Evolutionary conservation across 35 echinoderm and acorn worm genomes (phyloP), one percentile per base, ranked within the genome.

Genomic region (Heliocidaris erythrogramma): DNA sequence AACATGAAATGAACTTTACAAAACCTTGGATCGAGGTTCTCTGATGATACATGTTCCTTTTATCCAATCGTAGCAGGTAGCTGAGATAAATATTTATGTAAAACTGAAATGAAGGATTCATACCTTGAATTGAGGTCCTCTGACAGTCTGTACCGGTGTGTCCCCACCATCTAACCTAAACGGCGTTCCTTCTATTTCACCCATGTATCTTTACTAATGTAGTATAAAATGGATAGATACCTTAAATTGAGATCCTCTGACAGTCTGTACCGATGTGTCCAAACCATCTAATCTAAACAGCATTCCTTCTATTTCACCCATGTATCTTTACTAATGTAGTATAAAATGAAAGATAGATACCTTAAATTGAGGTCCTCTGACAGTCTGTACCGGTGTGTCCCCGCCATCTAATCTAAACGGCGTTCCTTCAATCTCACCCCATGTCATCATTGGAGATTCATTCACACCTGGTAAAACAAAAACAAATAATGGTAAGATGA

Each of bases 371-470:
- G 97, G 96, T 85, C 97, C 97, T 35, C 95, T 50, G 12, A 52
- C 93, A 11, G 93, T 90, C 14, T 69, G 49, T 31, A 94, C 91
- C 2, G 98, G 98, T 69, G 98, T 99, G 50, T 96, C 94, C 48
- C 94, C 48, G 9, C 98, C 96, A 86, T 99, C 98, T 10, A 99
- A 49, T 90, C 98, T 95, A n/a, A 97, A 97, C 14, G 98, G 98
- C 2, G 98, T 97, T 29, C 95, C 96, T 95, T 97, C 97, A 17
- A 99, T 97, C 93, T 99, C 98, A 90, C 98, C 98, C 98, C 98
- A 99, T 48, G 98, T 99, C 98, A 99, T 99, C 96, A 99, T 88
- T 0, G 98, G 98, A 13, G 98, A 99, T 49, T 99, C 98, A 96
- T 97, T 95, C 12, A 96, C 98, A 94, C 96, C 96, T 98, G 87